Base-by-base conservation (phyloP, 2,797 vertebrate genomes). In the Clamator glandarius region DNA sequence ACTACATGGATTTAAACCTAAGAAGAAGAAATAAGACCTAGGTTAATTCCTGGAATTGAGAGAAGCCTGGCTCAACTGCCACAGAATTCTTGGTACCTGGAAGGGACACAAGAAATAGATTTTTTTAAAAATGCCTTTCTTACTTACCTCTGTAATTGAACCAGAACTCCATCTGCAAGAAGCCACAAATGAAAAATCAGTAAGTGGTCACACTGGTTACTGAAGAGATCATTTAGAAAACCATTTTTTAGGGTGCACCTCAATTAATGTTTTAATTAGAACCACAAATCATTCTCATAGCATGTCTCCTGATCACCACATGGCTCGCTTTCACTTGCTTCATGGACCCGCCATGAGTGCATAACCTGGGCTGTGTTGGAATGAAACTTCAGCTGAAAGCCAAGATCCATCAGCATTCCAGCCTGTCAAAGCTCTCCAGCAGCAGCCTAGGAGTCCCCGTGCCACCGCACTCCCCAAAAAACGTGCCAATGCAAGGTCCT, bases 1-100 rank as follows among this genome's bases (percentile, higher is more conserved):
- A 58, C 39, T 59, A 74, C 99, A 99, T 7, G 97, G 98, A 92
- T 98, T 97, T 87, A 98, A 96, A 92, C 97, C 98, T 99, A 84
- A n/a, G 72, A 51, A 69, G 62, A 90, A 84, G 61, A 50, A 90
- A 79, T 50, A 64, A 74, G 36, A 35, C 12, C 25, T 2, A 12
- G 28, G 41, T 48, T 51, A 59, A 23, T 26, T 46, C 36, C n/a
- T 36, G 41, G 29, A 78, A 59, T 25, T 70, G 41, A 57, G 39
- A 84, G n/a, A 57, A 33, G 23, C 16, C 31, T 68, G 33, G 48
- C 25, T 87, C 57, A 59, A 59, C 21, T 57, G 68, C 26, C 69
- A 74, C 20, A 2, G 20, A 70, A 61, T 58, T 63, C 73, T 81
- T 88, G 42, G 44, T 59, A 76, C 29, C 29, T 41, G 59, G 42